These are phyloP conservation scores for Byasa hedistus DNA, from an alignment of 2,888 invertebrate genomes.

Conservation along the genomic window DNA sequence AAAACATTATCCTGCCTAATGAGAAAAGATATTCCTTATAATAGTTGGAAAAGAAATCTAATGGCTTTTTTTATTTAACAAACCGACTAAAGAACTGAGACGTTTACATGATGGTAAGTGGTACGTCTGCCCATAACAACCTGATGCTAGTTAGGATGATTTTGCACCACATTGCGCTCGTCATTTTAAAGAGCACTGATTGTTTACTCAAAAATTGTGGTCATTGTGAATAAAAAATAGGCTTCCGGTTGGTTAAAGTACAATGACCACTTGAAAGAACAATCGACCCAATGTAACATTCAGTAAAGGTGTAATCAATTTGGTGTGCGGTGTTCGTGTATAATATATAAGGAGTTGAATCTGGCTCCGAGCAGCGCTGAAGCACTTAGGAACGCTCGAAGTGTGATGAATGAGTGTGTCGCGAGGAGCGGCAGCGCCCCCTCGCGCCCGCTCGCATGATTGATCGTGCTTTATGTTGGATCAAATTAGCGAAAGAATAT, in stretches of 20 bases:
- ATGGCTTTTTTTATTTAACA: too few relatives aligned
- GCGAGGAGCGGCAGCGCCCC: conserved; percentile 45
- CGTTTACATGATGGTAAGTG: too few relatives aligned
- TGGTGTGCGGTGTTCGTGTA: conserved; percentile 35
- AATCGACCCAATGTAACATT: conserved; percentile 12
- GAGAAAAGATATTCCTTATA: too few relatives aligned
- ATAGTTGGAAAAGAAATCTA: too few relatives aligned
- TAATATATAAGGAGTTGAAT: conserved; percentile 38
- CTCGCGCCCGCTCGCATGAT: conserved; percentile 56
- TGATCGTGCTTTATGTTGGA: conserved; percentile 63
- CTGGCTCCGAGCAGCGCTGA: conserved; percentile 46
- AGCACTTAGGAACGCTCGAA: conserved; percentile 73
- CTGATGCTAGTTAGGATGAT: too few relatives aligned
- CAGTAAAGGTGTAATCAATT: conserved; percentile 34
- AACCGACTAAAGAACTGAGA: too few relatives aligned
- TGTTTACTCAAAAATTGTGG: too few relatives aligned
- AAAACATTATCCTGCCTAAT: too few relatives aligned
- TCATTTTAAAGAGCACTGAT: too few relatives aligned
- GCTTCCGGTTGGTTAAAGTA: not conserved
- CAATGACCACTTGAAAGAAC: not conserved
- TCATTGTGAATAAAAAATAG: too few relatives aligned
- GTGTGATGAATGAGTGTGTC: conserved; percentile 71
- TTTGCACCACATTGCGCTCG: too few relatives aligned
- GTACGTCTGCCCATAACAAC: too few relatives aligned
- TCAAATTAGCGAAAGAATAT: conserved; percentile 53